Base-by-base conservation (phyloP, 1,140 invertebrate species). In the Brevipalpus yothersi region DNA sequence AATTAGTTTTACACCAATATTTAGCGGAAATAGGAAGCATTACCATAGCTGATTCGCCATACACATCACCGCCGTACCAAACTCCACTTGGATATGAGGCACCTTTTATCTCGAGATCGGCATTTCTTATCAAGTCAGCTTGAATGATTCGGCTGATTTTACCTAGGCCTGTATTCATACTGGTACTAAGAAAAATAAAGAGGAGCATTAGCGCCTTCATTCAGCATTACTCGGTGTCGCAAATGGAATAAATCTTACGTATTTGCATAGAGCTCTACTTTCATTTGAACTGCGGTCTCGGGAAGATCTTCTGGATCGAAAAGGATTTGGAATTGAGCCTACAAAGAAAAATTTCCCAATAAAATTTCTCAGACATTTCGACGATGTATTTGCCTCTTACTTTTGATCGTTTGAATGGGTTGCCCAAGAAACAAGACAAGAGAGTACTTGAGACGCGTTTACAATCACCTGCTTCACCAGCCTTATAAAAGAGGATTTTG, bases 381-480 rank as follows among this genome's bases (percentile, higher is more conserved):
- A 31, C 2, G 5, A 31, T 31, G 5, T 31, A n/a, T 31, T 31
- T 31, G 5, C 31, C 31, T 31, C 31, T 31, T 31, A 31, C 31
- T 31, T 31, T 31, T 31, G 31, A 31, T 31, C 31, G 78, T 65
- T 81, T 80, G 66, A 92, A 83, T 0, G 90, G 91, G 73, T 95
- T 95, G 31, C 88, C 89, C 41, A 94, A 73, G 15, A 80, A 77
- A 71, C 88, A 94, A 0, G 77, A 73, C 3, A 91, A 80, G 47
- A 83, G 64, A 0, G 82, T 85, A 21, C 39, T 77, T 79, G 73
- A 61, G 80, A 76, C 7, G 51, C 47, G 31, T 47, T 19, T 15
- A 63, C 66, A 67, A 58, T 67, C 66, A 15, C 67, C 45, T 51
- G 60, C 58, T n/a, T 64, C 62, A 53, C 61, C 60, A 60, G 62